Evolutionary conservation across 2,797 vertebrate species (phyloP), one percentile per base, ranked within the genome.

Genomic region (Crenichthys baileyi): DNA sequence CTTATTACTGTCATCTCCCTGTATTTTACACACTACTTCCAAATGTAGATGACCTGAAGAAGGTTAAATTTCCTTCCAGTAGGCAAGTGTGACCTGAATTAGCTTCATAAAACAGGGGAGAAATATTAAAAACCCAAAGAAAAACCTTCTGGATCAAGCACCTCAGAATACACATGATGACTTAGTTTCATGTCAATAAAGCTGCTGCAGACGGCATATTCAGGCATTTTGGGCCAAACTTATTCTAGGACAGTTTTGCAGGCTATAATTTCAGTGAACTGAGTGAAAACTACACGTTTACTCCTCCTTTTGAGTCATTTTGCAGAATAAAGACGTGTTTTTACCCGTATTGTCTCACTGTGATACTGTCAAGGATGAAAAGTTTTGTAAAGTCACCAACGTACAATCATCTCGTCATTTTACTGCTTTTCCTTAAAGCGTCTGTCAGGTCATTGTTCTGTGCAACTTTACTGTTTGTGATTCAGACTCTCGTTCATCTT

Each of bases 221-320:
- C n/a, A 58, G n/a, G 9, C 56, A 1, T 26, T 1, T 15, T 50
- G 48, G 48, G 26, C 61, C 20, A 63, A 63, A 20, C 31, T 31
- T 63, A 20, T 63, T 12, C 31, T 16, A 9, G 31, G 31, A 63
- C 16, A 2, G 36, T 36, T 63, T 20, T 36, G 31, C 29, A 63
- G 16, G 7, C 60, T 18, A 18, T 63, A 36, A 39, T 65, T 65
- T 65, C 15, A 6, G 18, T 65, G 26, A 61, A 61, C 26, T 18
- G 58, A 61, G 58, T 65, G 61, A 65, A 65, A 65, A 65, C 61
- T 65, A 65, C 39, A 65, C 61, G 39, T 65, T 65, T 65, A 65
- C 61, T 65, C 61, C 20, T 53, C 51, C 61, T 15, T 65, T 65
- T 65, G 31, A 65, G 39, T 39, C 61, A 31, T 9, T 65, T 39